phyloP scores from a whole-genome alignment of 2,113 vertebrate genomes.

The Lagopus muta region DNA sequence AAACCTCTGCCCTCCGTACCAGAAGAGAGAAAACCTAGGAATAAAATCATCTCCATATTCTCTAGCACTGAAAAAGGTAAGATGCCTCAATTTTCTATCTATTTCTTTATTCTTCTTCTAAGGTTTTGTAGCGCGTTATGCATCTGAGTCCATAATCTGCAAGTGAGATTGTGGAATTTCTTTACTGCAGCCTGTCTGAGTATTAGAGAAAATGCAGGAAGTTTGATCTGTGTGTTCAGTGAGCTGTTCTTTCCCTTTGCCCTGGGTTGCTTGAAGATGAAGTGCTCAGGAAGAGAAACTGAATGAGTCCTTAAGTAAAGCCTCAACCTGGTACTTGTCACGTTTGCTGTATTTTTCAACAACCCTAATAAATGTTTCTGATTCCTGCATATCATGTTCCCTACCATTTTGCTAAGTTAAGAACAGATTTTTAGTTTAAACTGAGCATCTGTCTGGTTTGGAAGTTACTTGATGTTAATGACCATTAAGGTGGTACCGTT shows the following conservation, averaged over 20 bases:
- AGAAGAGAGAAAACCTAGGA: conserved; percentile 92
- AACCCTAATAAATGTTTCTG: background rate
- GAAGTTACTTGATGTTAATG: background rate
- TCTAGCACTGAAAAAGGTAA: conserved; percentile 92
- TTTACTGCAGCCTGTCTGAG: background rate
- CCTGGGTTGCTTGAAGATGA: background rate
- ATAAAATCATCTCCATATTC: conserved; percentile 98
- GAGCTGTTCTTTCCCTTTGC: background rate
- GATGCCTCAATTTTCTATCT: background rate
- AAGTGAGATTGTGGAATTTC: background rate
- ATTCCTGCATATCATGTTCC: background rate
- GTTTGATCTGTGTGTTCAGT: background rate
- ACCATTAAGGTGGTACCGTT: background rate
- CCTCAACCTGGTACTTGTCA: background rate
- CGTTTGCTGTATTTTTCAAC: background rate
- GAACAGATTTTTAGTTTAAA: background rate
- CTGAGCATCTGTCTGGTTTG: background rate
- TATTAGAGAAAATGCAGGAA: background rate
- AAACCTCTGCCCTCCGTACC: conserved; percentile 97
- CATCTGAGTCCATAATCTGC: background rate
- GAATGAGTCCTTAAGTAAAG: background rate
- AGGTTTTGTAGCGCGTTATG: background rate
- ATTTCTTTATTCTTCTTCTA: background rate
- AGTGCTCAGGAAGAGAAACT: background rate
- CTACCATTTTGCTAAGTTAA: background rate